Conservation (phyloP, 2,797 vertebrate genomes). For the Scolopax rusticola region DNA sequence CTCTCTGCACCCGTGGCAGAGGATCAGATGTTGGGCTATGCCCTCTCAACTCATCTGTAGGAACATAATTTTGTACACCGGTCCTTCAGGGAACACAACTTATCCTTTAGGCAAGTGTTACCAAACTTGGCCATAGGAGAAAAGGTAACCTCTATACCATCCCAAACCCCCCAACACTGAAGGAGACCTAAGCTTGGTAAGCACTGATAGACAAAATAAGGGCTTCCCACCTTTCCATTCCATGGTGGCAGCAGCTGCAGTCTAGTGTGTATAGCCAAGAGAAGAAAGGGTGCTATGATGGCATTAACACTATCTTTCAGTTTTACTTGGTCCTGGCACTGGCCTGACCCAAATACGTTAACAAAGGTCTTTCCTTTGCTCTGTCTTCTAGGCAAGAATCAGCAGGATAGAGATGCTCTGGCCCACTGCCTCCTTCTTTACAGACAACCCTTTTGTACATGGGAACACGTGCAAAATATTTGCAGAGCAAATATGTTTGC, state of each 20-base stretch:
- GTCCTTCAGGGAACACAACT: neutral
- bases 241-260: neutral
- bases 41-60: slow-evolving; percentile 66
- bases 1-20: slow-evolving; percentile 62
- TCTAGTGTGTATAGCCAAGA: neutral
- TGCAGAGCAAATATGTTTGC: too few species aligned
- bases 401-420: neutral
- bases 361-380: neutral
- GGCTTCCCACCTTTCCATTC: neutral
- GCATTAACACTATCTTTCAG: neutral
- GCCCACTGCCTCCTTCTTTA: neutral
- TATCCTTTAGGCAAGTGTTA: neutral
- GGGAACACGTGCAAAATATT: rapidly evolving
- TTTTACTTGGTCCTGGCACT: neutral
- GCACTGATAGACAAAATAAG: neutral
- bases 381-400: neutral
- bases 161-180: neutral
- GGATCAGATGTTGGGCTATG: slow-evolving; percentile 60
- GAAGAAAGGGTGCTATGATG: neutral
- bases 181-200: neutral
- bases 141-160: neutral
- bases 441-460: neutral
- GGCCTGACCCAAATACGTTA: neutral
- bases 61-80: slow-evolving; percentile 27
- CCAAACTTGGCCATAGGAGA: neutral